Evolutionary conservation across 1,140 invertebrate genomes (phyloP).

Genomic region (Bacillus rossius): DNA sequence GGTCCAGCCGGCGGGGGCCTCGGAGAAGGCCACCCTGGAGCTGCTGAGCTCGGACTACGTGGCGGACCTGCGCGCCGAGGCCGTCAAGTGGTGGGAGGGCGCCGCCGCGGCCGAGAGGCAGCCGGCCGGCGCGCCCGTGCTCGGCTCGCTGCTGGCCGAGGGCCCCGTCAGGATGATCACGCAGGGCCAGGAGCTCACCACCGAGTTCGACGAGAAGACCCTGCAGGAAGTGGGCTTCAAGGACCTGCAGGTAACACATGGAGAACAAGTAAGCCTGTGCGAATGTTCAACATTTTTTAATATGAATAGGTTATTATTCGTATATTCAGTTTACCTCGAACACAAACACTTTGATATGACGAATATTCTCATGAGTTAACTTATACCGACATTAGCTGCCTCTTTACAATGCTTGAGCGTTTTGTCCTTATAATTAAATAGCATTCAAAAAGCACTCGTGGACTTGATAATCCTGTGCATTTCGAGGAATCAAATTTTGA

Average conservation of each 20-base stretch:
- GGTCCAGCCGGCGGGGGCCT: conserved; percentile 79
- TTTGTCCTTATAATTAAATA: too few species aligned
- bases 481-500: too few species aligned
- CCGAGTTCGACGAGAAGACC: conserved; percentile 90
- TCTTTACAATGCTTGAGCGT: too few species aligned
- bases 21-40: conserved; percentile 68
- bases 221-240: conserved; percentile 88
- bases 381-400: too few species aligned
- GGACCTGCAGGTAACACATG: conserved; percentile 51
- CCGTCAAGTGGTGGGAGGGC: conserved; percentile 87
- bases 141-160: conserved; percentile 63
- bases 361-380: too few species aligned
- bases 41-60: conserved; percentile 77
- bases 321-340: too few species aligned
- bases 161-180: conserved; percentile 88
- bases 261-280: too few species aligned
- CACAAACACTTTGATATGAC: too few species aligned
- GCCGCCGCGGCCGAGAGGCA: conserved; percentile 32
- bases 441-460: too few species aligned
- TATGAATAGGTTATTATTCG: too few species aligned
- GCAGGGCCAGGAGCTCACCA: conserved; percentile 86
- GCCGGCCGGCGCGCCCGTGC: conserved; percentile 31
- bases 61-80: conserved; percentile 86
- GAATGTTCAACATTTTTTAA: neutral
- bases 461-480: too few species aligned